These are phyloP conservation scores for Microchrysa polita DNA, from an alignment of 2,888 invertebrate species.

Conservation along the genomic window DNA sequence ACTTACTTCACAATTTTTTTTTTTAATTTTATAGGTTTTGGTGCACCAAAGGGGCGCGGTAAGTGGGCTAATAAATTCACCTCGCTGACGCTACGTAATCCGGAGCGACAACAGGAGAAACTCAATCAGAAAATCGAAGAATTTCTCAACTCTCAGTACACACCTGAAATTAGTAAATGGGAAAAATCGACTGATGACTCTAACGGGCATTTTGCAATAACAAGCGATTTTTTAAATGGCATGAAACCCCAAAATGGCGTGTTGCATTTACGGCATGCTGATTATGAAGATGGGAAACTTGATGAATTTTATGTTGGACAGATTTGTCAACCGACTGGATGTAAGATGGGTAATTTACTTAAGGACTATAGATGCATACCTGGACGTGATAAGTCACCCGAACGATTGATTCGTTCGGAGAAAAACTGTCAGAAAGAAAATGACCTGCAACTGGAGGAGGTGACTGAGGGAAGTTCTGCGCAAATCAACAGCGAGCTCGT, in stretches of 20 bases:
- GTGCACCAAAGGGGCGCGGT: neutral
- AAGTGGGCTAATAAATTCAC: slow-evolving; percentile 63
- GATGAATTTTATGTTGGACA: slow-evolving; percentile 65
- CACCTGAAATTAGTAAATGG: too few species aligned
- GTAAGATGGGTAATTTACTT: slow-evolving; percentile 66
- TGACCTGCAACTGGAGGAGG: neutral
- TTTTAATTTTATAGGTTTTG: slow-evolving; percentile 1
- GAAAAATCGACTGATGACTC: neutral
- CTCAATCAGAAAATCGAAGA: slow-evolving; percentile 54
- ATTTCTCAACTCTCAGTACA: slow-evolving; percentile 51
- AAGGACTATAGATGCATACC: slow-evolving; percentile 72
- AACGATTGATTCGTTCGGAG: neutral
- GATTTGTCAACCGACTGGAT: slow-evolving; percentile 64
- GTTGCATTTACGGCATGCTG: neutral
- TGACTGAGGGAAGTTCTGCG: neutral
- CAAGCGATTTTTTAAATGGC: slow-evolving; percentile 36
- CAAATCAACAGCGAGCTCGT: neutral
- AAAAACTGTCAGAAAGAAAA: neutral
- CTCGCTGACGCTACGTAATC: slow-evolving; percentile 58
- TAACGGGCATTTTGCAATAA: slow-evolving; percentile 19
- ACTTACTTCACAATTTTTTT: too few species aligned
- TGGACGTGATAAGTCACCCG: slow-evolving; percentile 71
- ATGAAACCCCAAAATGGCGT: neutral
- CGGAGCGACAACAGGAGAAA: slow-evolving; percentile 56
- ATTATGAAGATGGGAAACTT: slow-evolving; percentile 46